phyloP scores from a whole-genome alignment of 1,140 invertebrate species.

The Spodoptera litura region DNA sequence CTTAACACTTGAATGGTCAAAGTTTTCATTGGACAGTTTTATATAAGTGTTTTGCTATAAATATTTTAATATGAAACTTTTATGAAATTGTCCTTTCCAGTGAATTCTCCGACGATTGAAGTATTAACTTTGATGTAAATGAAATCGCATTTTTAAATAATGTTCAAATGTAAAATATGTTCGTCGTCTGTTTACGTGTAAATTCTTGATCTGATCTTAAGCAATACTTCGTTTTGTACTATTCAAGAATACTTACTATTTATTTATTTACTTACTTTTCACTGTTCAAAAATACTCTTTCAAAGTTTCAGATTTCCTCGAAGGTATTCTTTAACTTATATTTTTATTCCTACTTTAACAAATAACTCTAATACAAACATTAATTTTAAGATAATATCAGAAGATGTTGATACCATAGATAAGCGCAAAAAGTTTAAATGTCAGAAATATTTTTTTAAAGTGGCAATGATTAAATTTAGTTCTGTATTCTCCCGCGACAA shows the following conservation, averaged over 20 bases:
- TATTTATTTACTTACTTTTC: conserved; percentile 59
- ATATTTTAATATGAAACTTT: neutral
- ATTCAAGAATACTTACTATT: conserved; percentile 61
- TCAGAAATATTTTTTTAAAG: conserved; percentile 53
- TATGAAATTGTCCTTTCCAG: neutral
- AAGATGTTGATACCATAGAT: conserved; percentile 72
- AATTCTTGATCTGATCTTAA: conserved; percentile 54
- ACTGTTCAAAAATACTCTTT: conserved; percentile 73
- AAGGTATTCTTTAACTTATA: conserved; percentile 70
- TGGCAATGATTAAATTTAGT: conserved; percentile 5
- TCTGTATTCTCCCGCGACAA: neutral
- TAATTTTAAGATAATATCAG: conserved; percentile 64
- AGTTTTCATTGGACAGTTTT: conserved; percentile 8
- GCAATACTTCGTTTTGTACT: conserved; percentile 56
- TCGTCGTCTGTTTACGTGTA: conserved; percentile 63
- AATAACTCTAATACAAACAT: conserved; percentile 76
- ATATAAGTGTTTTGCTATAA: neutral
- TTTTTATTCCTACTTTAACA: conserved; percentile 74
- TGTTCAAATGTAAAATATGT: conserved; percentile 69
- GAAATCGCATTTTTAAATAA: conserved; percentile 64
- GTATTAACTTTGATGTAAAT: conserved; percentile 59
- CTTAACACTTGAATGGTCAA: conserved; percentile 8
- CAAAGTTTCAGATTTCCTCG: conserved; percentile 80
- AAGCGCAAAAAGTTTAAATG: conserved; percentile 55
- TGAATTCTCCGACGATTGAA: neutral